Base-by-base conservation (phyloP, 2,888 invertebrate species). In the Epinotia nisella region DNA sequence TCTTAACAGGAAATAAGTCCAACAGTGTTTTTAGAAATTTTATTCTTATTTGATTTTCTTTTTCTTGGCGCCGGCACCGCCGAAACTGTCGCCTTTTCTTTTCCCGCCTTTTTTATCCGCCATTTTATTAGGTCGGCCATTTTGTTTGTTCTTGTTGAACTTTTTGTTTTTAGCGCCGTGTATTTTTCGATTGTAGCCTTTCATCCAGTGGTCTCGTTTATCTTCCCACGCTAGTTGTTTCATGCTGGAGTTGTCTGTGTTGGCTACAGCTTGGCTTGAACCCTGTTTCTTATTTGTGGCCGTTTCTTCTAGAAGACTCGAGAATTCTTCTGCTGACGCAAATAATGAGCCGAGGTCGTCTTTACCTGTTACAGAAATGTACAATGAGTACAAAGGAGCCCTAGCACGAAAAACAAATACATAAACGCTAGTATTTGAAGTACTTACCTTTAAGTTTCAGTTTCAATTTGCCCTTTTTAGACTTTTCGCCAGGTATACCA, bases 251-350 rank as follows among this genome's bases (percentile, higher is more conserved):
- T 97, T 97, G 83, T 98, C 98, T 71, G 94, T 95, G 81, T 97
- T 97, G 3, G 95, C 95, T 11, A 97, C 92, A 0, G 95, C 95
- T 86, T 95, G 95, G 61, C 96, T 95, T 19, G 96, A 96, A 0
- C 94, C 94, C 75, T 94, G 94, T 29, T 94, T 94, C 80, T 95
- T 95, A 3, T 95, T 94, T 61, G 95, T 94, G 0, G 96, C 96
- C 62, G 97, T 97, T 74, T 98, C 97, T 88, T 98, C 98, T 68
- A 99, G 90, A 79, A 98, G 93, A 59, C 97, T 96, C 0, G 98
- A 96, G 92, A 98, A 98, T 89, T 98, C 96, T 87, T 98, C 98
- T 0, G 97, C 97, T 0, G 97, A 96, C 2, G 97, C 97, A 90
- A 98, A 98, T 49, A 97, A 83, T 0, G 95, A 95, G 56, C 94